phyloP scores from a whole-genome alignment of 2,797 vertebrate genomes.

The Acropternis orthonyx region DNA sequence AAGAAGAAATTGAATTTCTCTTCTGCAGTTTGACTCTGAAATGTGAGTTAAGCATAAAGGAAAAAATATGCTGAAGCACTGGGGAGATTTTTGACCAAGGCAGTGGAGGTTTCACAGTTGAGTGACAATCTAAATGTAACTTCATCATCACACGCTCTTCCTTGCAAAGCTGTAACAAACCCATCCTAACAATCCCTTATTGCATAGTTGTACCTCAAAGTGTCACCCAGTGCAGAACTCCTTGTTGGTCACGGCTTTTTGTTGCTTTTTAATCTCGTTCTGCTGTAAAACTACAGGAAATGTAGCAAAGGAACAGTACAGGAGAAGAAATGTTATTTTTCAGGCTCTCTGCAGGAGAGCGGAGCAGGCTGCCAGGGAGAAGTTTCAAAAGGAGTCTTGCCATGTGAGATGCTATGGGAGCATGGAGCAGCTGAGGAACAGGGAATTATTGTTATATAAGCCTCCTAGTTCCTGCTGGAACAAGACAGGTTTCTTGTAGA shows the following conservation, averaged over 20 bases:
- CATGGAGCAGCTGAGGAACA: background rate
- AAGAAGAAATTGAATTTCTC: background rate
- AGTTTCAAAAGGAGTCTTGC: background rate
- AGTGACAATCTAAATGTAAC: background rate
- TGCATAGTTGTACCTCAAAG: background rate
- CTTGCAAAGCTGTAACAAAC: background rate
- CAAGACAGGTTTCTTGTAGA: background rate
- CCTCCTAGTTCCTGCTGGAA: background rate
- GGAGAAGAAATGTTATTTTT: background rate
- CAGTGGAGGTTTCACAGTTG: background rate
- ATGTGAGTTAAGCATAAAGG: background rate
- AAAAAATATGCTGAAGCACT: background rate
- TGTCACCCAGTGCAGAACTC: background rate
- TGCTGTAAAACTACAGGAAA: background rate
- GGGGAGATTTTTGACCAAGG: background rate
- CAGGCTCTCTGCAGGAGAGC: background rate
- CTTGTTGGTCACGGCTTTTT: background rate
- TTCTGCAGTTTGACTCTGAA: background rate
- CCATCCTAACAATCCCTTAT: background rate
- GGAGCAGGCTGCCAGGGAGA: background rate
- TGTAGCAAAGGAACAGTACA: background rate
- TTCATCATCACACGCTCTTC: rapidly evolving
- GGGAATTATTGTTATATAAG: background rate
- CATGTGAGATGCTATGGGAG: background rate
- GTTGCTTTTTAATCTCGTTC: background rate